Conservation (phyloP, 1,140 invertebrate species). For the Pseudomyrmex flavicornis region DNA sequence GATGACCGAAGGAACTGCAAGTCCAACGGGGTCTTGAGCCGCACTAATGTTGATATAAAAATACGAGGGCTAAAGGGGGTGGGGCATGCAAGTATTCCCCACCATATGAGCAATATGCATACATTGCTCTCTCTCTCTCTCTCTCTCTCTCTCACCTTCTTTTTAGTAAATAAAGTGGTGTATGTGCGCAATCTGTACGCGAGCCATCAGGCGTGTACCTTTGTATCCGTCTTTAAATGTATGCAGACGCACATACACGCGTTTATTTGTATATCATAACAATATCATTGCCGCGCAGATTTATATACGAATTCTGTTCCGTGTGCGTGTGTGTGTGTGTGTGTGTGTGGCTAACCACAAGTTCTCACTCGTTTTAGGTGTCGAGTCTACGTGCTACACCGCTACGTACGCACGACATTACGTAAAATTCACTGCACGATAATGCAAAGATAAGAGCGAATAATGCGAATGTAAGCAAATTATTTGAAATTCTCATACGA, state of each 20-base stretch:
- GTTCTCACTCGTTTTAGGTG: not conserved
- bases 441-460: slow-evolving; percentile 20
- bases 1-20: slow-evolving; percentile 57
- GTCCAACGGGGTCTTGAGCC: slow-evolving; percentile 66
- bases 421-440: slow-evolving; percentile 10
- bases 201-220: not conserved
- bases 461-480: not conserved
- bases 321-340: not conserved
- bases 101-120: not conserved
- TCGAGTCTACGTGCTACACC: not conserved
- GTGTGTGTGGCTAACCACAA: slow-evolving; percentile 19
- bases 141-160: slow-evolving; percentile 1
- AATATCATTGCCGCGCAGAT: no score
- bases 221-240: not conserved
- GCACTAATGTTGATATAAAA: slow-evolving; percentile 80
- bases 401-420: slow-evolving; percentile 19
- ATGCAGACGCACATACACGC: not conserved
- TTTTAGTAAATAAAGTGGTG: not conserved
- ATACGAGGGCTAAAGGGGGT: slow-evolving; percentile 67
- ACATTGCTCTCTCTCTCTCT: slow-evolving; percentile 12
- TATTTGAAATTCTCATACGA: not conserved
- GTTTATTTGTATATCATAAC: not conserved
- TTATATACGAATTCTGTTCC: not conserved
- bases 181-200: not conserved
- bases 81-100: slow-evolving; percentile 48